A percentile compares a stretch with the other conserved stretches of the same genome.
phyloP scores from a whole-genome alignment of 2,113 vertebrate species.

The Muntiacus muntjak region DNA sequence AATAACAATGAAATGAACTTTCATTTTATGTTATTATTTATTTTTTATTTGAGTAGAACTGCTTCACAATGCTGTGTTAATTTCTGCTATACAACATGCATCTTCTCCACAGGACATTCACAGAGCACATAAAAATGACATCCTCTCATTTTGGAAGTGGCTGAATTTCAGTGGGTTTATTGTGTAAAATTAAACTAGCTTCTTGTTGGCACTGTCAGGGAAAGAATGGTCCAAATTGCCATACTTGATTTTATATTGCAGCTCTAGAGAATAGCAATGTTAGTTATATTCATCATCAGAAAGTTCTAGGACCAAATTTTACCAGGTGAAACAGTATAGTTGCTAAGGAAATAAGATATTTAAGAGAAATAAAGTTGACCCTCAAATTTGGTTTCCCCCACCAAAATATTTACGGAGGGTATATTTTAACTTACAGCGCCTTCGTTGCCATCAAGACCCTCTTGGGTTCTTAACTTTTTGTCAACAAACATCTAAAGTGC shows the following conservation, averaged over 20 bases:
- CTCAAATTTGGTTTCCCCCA: not conserved
- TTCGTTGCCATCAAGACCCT: not conserved
- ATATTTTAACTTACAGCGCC: not conserved
- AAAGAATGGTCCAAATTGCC: not conserved
- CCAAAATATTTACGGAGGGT: not conserved
- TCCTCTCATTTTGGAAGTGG: not conserved
- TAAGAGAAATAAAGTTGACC: not conserved
- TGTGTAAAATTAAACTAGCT: conserved; percentile 1
- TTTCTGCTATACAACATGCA: not conserved
- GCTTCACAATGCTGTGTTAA: not conserved
- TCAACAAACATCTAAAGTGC: not conserved
- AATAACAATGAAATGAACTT: conserved; percentile 33
- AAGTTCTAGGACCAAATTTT: not conserved
- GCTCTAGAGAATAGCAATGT: not conserved
- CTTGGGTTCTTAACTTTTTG: not conserved
- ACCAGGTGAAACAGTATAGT: not conserved
- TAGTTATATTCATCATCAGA: not conserved
- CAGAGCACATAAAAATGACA: not conserved
- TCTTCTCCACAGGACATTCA: not conserved
- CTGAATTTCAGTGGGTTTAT: not conserved
- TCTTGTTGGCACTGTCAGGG: not conserved
- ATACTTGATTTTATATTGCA: not conserved
- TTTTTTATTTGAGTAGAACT: not conserved
- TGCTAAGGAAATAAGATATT: not conserved
- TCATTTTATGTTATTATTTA: not conserved